A percentile compares a stretch with the other conserved stretches of the same genome.
phyloP scores from a whole-genome alignment of 2,888 invertebrate genomes.

The Drosophila stalkeri region DNA sequence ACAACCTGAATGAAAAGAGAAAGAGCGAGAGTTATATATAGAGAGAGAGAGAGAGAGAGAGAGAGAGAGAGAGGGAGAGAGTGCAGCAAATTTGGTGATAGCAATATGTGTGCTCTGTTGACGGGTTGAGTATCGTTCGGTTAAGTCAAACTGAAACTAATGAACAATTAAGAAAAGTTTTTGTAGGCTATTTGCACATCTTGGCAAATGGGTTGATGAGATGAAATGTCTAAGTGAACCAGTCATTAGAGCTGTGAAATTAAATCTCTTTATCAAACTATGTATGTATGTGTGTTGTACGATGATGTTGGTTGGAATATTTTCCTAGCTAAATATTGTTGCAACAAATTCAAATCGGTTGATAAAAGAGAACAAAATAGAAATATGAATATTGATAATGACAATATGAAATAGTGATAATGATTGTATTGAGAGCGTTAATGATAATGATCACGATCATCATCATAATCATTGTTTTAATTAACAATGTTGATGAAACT shows the following conservation, averaged over 20 bases:
- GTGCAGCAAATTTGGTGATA: background rate
- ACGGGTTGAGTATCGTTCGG: constrained; percentile 6
- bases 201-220: constrained; percentile 7
- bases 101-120: background rate
- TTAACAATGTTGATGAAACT: background rate
- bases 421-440: background rate
- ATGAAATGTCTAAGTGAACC: constrained; percentile 12
- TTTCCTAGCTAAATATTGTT: background rate
- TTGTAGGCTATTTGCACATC: constrained; percentile 4
- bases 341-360: background rate
- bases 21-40: no score
- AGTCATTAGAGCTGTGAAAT: constrained; percentile 9
- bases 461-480: no score
- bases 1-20: background rate
- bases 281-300: background rate
- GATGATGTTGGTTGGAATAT: background rate
- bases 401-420: background rate
- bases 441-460: background rate
- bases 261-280: background rate
- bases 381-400: background rate
- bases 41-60: background rate
- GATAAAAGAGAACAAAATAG: background rate
- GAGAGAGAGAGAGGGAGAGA: background rate
- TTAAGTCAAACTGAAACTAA: constrained; percentile 2
- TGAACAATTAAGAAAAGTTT: background rate